Evolutionary conservation across 2,888 invertebrate species (phyloP).

Genomic region (Aleiodes leptofemur): DNA sequence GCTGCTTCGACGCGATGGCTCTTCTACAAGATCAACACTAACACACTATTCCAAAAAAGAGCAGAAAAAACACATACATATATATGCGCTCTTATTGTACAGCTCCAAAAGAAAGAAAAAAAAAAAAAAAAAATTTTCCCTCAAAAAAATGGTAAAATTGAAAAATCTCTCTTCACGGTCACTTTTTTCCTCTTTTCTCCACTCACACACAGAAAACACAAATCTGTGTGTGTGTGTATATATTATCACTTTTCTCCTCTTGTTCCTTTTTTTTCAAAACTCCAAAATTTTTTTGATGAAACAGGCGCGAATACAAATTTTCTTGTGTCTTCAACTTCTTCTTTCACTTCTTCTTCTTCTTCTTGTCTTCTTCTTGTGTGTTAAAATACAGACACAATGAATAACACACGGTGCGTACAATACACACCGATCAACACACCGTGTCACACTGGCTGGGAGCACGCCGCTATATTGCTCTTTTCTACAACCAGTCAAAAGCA

Average conservation of each 20-base stretch:
- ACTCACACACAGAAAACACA: neutral
- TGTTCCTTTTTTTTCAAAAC: conserved; percentile 30
- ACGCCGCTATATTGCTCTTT: conserved; percentile 65
- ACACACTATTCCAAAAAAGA: neutral
- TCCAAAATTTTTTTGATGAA: neutral
- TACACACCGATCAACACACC: conserved; percentile 57
- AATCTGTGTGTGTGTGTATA: too few relatives aligned
- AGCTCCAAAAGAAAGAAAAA: too few relatives aligned
- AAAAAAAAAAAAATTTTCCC: neutral
- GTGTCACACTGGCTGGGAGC: conserved; percentile 71
- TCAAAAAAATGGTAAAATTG: too few relatives aligned
- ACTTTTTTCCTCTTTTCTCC: too few relatives aligned
- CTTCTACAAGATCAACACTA: conserved; percentile 50
- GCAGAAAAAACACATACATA: conserved; percentile 12
- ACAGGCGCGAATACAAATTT: conserved; percentile 48
- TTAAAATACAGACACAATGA: conserved; percentile 26
- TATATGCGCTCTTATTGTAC: conserved; percentile 35
- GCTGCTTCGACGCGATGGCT: conserved; percentile 55
- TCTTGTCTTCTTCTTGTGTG: too few relatives aligned
- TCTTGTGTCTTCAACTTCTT: conserved; percentile 4
- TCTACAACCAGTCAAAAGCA: neutral
- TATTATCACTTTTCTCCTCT: neutral
- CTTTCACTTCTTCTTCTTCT: too few relatives aligned
- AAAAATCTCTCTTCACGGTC: too few relatives aligned
- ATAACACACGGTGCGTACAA: conserved; percentile 50